Conservation (phyloP, 2,113 vertebrate genomes). For the Perca schrenkii region DNA sequence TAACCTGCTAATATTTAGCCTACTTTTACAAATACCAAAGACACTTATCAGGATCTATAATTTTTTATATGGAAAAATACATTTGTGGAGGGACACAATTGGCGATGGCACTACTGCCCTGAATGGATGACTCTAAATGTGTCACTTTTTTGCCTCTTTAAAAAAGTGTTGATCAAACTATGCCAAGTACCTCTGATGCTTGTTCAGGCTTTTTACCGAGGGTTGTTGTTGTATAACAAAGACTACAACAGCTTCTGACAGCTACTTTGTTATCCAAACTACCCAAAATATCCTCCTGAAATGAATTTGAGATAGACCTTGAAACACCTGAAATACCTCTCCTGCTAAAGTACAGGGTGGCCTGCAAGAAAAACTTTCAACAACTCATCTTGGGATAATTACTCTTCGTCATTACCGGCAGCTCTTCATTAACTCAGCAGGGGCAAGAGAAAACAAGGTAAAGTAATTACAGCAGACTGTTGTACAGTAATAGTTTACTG, state of each 20-base stretch:
- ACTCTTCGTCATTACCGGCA: slow-evolving; percentile 17
- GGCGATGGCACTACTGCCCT: neutral
- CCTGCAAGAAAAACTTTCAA: slow-evolving; percentile 4
- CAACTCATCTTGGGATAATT: neutral
- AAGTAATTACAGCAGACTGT: slow-evolving; percentile 27
- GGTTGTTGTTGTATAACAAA: neutral
- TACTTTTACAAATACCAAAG: too few species aligned
- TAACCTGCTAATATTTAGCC: too few species aligned
- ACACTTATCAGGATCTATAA: neutral
- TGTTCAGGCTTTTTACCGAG: neutral
- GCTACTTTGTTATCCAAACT: slow-evolving; percentile 13
- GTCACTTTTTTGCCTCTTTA: neutral
- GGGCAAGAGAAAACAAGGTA: slow-evolving; percentile 12
- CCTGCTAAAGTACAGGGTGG: neutral
- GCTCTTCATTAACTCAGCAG: slow-evolving; percentile 32
- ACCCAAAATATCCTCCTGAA: neutral
- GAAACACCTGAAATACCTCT: slow-evolving; percentile 1
- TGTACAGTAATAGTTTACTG: slow-evolving; percentile 19
- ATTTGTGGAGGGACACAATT: neutral
- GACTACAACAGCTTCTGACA: slow-evolving; percentile 7
- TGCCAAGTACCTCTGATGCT: neutral
- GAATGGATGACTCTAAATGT: neutral
- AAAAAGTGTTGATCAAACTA: slow-evolving; percentile 15
- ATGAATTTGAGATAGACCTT: neutral
- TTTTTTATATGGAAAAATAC: neutral